These are phyloP conservation scores for Cynopterus sphinx DNA, from an alignment of 2,797 vertebrate species.

Conservation along the genomic window DNA sequence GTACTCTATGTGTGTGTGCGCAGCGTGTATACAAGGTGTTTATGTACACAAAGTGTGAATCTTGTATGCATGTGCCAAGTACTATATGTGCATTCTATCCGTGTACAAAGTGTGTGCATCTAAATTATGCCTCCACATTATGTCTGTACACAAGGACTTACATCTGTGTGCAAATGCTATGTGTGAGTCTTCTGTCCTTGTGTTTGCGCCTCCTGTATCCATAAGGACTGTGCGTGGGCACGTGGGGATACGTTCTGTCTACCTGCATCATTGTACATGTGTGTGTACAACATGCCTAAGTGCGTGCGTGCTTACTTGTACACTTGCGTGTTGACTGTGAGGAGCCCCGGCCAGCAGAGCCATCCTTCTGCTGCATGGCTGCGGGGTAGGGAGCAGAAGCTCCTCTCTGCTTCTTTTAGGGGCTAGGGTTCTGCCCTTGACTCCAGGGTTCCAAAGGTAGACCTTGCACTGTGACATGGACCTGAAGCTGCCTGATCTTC, in stretches of 20 bases:
- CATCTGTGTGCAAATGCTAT: neutral
- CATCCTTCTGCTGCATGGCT: neutral
- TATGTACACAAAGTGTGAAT: neutral
- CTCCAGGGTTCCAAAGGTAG: neutral
- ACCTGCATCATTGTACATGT: no score
- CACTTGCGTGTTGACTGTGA: neutral
- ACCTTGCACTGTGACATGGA: neutral
- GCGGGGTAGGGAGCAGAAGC: neutral
- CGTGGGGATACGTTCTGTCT: neutral
- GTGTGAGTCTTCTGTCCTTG: neutral
- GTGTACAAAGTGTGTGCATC: neutral
- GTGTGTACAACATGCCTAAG: rapidly evolving
- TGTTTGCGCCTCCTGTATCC: neutral
- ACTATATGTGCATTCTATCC: neutral
- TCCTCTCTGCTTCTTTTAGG: neutral
- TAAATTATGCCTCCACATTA: neutral
- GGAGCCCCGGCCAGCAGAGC: neutral
- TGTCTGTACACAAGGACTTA: neutral
- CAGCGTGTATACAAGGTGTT: neutral
- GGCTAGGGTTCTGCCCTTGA: neutral
- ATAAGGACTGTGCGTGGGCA: rapidly evolving
- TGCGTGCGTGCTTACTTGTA: neutral
- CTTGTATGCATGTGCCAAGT: neutral
- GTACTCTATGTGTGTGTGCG: neutral
- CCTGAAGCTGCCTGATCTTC: neutral